These are phyloP conservation scores for Arothron firmamentum DNA, from an alignment of 2,113 vertebrate species.

Conservation along the genomic window DNA sequence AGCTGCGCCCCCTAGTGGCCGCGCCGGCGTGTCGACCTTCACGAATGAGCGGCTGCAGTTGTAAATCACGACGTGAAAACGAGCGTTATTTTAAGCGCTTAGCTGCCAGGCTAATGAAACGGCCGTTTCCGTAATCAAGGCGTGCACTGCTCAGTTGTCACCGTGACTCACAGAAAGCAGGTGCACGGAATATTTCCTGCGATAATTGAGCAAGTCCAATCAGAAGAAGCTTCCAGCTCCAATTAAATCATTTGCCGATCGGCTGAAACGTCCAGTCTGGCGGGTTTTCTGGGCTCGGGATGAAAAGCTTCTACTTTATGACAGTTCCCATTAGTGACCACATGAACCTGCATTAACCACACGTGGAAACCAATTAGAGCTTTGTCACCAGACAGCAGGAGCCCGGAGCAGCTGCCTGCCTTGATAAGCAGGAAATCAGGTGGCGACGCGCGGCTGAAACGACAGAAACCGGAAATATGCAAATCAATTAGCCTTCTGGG, in stretches of 20 bases:
- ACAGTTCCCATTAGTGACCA: slow-evolving; percentile 92
- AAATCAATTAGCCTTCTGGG: slow-evolving; percentile 70
- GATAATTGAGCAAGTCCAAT: slow-evolving; percentile 11
- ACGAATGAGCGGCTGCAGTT: too few relatives aligned
- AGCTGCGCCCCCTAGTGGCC: too few relatives aligned
- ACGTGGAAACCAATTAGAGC: slow-evolving; percentile 84
- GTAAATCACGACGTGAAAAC: too few relatives aligned
- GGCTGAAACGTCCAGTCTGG: slow-evolving; percentile 37
- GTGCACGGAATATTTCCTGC: slow-evolving; percentile 1
- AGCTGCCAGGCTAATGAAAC: not conserved
- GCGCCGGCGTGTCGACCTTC: too few relatives aligned
- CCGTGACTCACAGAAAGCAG: slow-evolving; percentile 13
- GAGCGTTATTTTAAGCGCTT: too few relatives aligned
- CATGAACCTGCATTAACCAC: slow-evolving; percentile 86
- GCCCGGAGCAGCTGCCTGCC: slow-evolving; percentile 80
- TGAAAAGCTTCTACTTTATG: slow-evolving; percentile 64
- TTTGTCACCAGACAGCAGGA: slow-evolving; percentile 76
- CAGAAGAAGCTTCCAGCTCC: slow-evolving; percentile 15
- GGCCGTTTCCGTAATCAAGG: not conserved
- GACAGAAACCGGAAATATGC: slow-evolving; percentile 65
- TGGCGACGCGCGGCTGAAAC: slow-evolving; percentile 73
- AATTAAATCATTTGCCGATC: slow-evolving; percentile 37
- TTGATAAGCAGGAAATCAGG: slow-evolving; percentile 85
- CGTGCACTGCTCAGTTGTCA: not conserved
- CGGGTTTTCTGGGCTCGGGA: slow-evolving; percentile 32